Conservation (phyloP, 1,140 invertebrate species). For the Saccostrea echinata region DNA sequence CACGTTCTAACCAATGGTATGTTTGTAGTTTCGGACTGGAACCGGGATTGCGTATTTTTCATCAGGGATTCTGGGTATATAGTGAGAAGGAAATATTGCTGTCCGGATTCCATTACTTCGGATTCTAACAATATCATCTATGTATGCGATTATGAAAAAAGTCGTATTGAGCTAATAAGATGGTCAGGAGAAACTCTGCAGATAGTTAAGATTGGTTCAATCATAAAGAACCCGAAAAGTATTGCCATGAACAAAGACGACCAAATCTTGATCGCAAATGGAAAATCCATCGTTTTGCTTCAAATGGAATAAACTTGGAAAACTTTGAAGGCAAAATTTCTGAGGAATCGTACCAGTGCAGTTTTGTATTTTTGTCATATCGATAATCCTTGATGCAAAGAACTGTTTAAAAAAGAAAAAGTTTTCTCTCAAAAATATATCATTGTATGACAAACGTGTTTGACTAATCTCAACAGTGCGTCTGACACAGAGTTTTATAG, state of each 20-base stretch:
- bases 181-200: neutral
- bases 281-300: neutral
- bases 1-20: neutral
- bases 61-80: neutral
- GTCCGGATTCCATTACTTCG: neutral
- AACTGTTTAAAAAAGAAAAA: too few relatives aligned
- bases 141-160: neutral
- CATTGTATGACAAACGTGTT: too few relatives aligned
- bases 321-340: neutral
- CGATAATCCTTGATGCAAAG: too few relatives aligned
- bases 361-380: neutral
- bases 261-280: neutral
- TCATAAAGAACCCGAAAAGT: neutral
- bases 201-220: neutral
- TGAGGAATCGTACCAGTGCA: neutral
- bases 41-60: neutral
- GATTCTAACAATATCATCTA: neutral
- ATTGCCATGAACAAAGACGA: neutral
- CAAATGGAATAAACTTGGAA: neutral
- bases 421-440: too few relatives aligned
- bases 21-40: constrained; percentile 1
- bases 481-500: too few relatives aligned
- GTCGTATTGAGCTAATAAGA: neutral
- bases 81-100: neutral
- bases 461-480: too few relatives aligned